Evolutionary conservation across 2,797 vertebrate genomes (phyloP), one percentile per base, ranked within the genome.

Genomic region (Bradypodion pumilum): DNA sequence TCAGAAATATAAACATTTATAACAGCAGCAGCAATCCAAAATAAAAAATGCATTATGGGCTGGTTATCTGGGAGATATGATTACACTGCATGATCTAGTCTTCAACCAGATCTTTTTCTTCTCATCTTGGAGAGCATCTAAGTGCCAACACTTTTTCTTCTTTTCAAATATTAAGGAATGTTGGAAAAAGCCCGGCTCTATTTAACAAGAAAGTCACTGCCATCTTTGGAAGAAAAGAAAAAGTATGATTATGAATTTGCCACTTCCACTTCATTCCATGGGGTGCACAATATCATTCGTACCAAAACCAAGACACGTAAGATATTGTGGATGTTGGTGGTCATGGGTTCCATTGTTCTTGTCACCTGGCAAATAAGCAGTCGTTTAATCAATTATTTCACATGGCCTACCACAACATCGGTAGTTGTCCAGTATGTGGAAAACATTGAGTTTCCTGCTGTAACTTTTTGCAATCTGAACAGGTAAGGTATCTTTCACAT

Each of bases 401-500:
- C 83, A 1, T 96, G 96, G 95, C 95, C 96, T 35, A 96, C 95
- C 37, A 96, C 95, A 0, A 96, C 94, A 0, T 92, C 95, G 1
- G 81, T 96, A 35, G 94, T 93, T 12, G 93, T 96, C 29, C 95
- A 96, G 44, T 96, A 96, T 0, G 93, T 95, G 85, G 95, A 96
- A 78, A 92, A 95, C 0, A 89, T 96, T 8, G 94, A 95, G 35
- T 96, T 96, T 75, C 96, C 96, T 0, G 94, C 96, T 62, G 95
- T 96, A 86, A 96, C 96, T 1, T 95, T 97, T 74, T 97, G 96
- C 87, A 96, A 92, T 87, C 81, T 96, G 87, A 96, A 96, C 92
- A 96, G 96, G 96, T 96, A 95, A 93, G 81, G 6, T 5, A 77
- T 29, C 6, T 3, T 77, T 79, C 35, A 62, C 6, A 32, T 44